Conservation (phyloP, 2,797 vertebrate genomes). For the Leptoclinus maculatus region DNA sequence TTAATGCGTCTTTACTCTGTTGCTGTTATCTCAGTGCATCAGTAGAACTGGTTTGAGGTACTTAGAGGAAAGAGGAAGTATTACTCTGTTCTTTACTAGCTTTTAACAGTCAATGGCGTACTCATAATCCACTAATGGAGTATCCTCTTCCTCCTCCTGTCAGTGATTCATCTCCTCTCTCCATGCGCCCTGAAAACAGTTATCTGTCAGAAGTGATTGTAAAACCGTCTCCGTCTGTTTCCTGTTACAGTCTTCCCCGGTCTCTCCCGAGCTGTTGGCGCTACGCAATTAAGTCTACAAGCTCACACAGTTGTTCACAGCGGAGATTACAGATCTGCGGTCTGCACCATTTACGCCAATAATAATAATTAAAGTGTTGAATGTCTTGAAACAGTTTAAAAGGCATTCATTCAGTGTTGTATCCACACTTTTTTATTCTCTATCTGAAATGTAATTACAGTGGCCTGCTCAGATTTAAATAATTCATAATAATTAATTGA, state of each 20-base stretch:
- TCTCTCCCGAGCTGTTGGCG: background rate
- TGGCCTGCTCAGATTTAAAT: background rate
- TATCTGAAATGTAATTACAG: background rate
- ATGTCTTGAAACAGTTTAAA: no score
- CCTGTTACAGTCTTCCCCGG: background rate
- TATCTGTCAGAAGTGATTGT: conserved; percentile 11
- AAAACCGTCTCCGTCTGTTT: background rate
- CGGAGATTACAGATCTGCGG: background rate
- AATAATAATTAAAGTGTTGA: background rate
- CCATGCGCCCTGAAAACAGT: background rate
- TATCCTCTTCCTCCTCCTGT: conserved; percentile 1
- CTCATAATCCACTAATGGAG: conserved; percentile 36
- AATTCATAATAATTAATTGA: no score
- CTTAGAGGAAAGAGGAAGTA: conserved; percentile 22
- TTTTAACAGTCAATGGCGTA: conserved; percentile 28
- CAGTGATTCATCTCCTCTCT: conserved; percentile 20
- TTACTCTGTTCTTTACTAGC: conserved; percentile 10
- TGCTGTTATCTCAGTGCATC: conserved; percentile 1
- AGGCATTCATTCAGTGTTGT: no score
- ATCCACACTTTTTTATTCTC: no score
- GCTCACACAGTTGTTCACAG: background rate
- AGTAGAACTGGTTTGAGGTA: conserved; percentile 16
- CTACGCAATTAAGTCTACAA: background rate
- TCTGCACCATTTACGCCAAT: background rate
- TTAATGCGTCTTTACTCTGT: background rate